Base-by-base conservation (phyloP, 2,113 vertebrate species). In the Sterrhoptilus dennistouni region DNA sequence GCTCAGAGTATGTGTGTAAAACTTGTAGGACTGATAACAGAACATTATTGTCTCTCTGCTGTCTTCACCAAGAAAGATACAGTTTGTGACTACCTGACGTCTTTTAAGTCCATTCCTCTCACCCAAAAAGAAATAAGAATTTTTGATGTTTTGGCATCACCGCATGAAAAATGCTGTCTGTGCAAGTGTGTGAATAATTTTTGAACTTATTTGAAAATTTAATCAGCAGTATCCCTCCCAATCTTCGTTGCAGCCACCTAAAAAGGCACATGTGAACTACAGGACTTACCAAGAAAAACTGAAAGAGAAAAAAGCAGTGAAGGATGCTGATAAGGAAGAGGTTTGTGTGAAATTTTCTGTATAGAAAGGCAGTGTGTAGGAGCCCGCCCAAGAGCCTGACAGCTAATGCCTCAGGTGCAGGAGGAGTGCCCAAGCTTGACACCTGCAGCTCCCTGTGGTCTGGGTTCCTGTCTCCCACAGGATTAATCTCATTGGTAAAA, bases 201-300 rank as follows among this genome's bases (percentile, higher is more conserved):
- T 83, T 83, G 6, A 90, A 74, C 12, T 7, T 50, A 9, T 66
- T 59, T 70, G n/a, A 89, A 84, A 72, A 79, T 69, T 53, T 69
- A 13, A 23, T 68, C 42, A 36, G 35, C 49, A 31, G 2, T 74
- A 36, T 65, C 29, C 6, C 27, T 92, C 54, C 31, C 35, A 15
- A 84, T 91, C 61, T 89, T 70, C 21, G 13, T 91, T 97, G 69
- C 94, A 99, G 99, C 98, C 99, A 63, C 98, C 98, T 3, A 99
- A 98, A 97, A 99, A 98, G 53, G 95, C 97, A 50, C 98, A 98
- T 2, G 25, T 99, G 66, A 99, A 99, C 97, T 99, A 99, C 96
- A 99, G 98, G 98, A 76, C 60, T 54, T 98, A 98, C 60, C 99
- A 99, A 96, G 96, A 99, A 90, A 98, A 98, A 87, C 97, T 99